phyloP scores from a whole-genome alignment of 2,888 invertebrate genomes.

The Hypselothyrea guttata region DNA sequence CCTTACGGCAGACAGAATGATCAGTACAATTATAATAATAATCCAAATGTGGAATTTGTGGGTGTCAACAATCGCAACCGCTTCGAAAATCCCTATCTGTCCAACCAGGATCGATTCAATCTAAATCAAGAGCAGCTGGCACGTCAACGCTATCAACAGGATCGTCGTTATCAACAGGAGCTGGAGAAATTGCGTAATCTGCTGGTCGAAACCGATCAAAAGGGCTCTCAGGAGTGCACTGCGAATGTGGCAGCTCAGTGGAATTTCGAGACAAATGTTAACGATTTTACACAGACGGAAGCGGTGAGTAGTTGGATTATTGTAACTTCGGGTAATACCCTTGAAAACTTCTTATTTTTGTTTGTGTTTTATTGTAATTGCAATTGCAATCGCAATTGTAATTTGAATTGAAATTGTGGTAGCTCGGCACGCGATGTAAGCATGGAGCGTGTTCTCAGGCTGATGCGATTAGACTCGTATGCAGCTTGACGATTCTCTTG shows the following conservation, averaged over 20 bases:
- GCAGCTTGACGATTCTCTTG: slow-evolving; percentile 38
- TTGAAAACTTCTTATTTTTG: slow-evolving; percentile 4
- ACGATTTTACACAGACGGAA: slow-evolving; percentile 90
- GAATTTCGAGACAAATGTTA: slow-evolving; percentile 94
- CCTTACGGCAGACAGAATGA: slow-evolving; percentile 32
- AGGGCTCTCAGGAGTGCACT: slow-evolving; percentile 91
- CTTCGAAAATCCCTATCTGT: slow-evolving; percentile 70
- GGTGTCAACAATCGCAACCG: slow-evolving; percentile 58
- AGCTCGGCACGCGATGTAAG: slow-evolving; percentile 55
- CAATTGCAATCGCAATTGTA: slow-evolving; percentile 14
- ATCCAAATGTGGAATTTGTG: slow-evolving; percentile 57
- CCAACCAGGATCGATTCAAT: slow-evolving; percentile 78
- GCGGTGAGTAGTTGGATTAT: slow-evolving; percentile 86
- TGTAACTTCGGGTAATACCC: slow-evolving; percentile 5
- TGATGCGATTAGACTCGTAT: slow-evolving; percentile 16
- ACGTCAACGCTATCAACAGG: slow-evolving; percentile 83
- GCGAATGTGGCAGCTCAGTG: slow-evolving; percentile 94
- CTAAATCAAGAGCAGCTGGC: slow-evolving; percentile 79
- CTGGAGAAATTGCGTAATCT: slow-evolving; percentile 83
- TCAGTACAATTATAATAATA: slow-evolving; percentile 44
- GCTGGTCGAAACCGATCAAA: slow-evolving; percentile 88
- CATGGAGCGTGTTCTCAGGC: slow-evolving; percentile 38
- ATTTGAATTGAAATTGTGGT: slow-evolving; percentile 37
- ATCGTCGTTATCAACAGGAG: slow-evolving; percentile 80
- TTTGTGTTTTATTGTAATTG: slow-evolving; percentile 4